Evolutionary conservation across 2,113 vertebrate species (phyloP), one percentile per base, ranked within the genome.

Genomic region (Verasper variegatus): DNA sequence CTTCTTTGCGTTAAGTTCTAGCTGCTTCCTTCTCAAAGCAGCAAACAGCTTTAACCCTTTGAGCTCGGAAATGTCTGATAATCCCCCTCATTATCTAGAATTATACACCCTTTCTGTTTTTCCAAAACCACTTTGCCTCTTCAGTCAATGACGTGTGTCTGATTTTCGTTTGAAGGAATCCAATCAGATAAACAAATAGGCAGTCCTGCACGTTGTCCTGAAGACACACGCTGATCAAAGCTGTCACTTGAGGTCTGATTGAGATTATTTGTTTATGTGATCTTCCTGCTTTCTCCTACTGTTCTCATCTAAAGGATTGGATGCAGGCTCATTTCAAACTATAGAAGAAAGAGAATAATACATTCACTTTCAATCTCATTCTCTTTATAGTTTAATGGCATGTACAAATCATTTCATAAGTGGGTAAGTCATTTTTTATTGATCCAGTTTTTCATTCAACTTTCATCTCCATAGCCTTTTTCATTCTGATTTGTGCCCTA

Each of bases 1-100:
- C 47, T 69, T 66, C 71, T 62, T 66, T 51, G 68, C 56, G 75
- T 83, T 54, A 10, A 51, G 47, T 58, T 74, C 81, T 85, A 80
- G 73, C 62, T 12, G 21, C 65, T 72, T 86, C 56, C 68, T 83
- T 68, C 62, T 72, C 69, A 81, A 84, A 89, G 72, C 71, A 86
- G 81, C 21, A 74, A 45, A 80, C 35, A 57, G 73, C 75, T 86
- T 93, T 93, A 95, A 95, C 94, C 94, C 94, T 95, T 94, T 94
- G 93, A 93, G 93, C 81, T 76, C 18, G 21, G 65, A 89, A 71
- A 86, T 80, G 88, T 80, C 82, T 80, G 1, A 85, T 83, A 84
- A 78, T 51, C 58, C 81, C 49, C 66, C 15, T 84, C 11, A 6
- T 61, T 49, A 71, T 8, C 54, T 83, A 58, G 27, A 58, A 72